phyloP scores from a whole-genome alignment of 2,888 invertebrate genomes.

The Hyppa rectilinea region DNA sequence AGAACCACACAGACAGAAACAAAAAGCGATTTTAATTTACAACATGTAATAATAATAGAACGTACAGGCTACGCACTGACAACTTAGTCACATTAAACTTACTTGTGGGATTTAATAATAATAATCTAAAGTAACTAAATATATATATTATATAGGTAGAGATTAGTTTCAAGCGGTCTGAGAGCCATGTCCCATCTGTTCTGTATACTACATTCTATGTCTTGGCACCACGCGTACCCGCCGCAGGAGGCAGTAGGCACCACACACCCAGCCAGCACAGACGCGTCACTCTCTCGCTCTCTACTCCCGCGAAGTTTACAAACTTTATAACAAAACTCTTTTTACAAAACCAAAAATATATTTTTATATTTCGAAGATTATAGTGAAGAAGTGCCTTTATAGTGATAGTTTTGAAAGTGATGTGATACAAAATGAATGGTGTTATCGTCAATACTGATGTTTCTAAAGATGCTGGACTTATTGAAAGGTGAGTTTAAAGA shows the following conservation, averaged over 20 bases:
- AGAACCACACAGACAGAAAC: not conserved
- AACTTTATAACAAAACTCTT: slow-evolving; percentile 64
- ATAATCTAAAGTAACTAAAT: no score
- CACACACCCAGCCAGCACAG: slow-evolving; percentile 69
- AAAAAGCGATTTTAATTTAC: not conserved
- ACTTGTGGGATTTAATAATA: no score
- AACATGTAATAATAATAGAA: no score
- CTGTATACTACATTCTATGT: slow-evolving; percentile 64
- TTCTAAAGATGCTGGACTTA: slow-evolving; percentile 74
- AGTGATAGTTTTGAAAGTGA: slow-evolving; percentile 61
- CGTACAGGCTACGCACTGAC: no score
- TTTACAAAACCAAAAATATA: slow-evolving; percentile 25
- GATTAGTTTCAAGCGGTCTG: not conserved
- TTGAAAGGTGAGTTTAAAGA: slow-evolving; percentile 76
- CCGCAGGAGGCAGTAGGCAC: slow-evolving; percentile 70
- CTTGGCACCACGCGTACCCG: slow-evolving; percentile 63
- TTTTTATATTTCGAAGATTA: slow-evolving; percentile 14
- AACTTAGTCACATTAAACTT: no score
- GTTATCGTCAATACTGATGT: slow-evolving; percentile 72
- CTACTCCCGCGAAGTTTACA: slow-evolving; percentile 58
- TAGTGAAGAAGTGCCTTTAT: slow-evolving; percentile 67
- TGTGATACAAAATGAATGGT: slow-evolving; percentile 76
- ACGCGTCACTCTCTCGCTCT: slow-evolving; percentile 39
- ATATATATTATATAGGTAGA: not conserved
- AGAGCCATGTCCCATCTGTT: slow-evolving; percentile 45